phyloP scores from a whole-genome alignment of 2,888 invertebrate species.

The Nemoura dubitans region DNA sequence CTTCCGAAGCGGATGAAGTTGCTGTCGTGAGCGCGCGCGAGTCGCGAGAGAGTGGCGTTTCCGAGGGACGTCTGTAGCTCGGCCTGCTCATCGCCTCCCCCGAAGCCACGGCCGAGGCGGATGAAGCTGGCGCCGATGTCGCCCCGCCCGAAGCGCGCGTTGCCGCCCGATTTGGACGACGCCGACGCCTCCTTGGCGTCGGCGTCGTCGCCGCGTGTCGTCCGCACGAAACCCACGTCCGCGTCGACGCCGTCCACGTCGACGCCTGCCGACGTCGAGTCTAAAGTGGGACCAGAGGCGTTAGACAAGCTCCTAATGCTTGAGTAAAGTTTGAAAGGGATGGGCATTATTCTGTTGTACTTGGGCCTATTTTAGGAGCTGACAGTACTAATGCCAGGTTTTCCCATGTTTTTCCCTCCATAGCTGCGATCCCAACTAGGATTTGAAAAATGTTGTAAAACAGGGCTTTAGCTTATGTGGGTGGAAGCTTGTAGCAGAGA shows the following conservation, averaged over 20 bases:
- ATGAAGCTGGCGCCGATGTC: slow-evolving; percentile 49
- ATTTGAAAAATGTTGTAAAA: too few species aligned
- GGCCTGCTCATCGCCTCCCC: background rate
- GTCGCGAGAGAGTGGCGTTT: slow-evolving; percentile 26
- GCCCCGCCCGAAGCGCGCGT: slow-evolving; percentile 36
- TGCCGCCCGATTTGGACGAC: slow-evolving; percentile 15
- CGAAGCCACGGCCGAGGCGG: slow-evolving; percentile 56
- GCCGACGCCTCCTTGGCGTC: background rate
- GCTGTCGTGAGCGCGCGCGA: slow-evolving; percentile 51
- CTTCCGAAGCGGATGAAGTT: slow-evolving; percentile 55
- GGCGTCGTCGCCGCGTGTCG: slow-evolving; percentile 48
- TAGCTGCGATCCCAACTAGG: too few species aligned
- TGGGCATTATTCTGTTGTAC: too few species aligned
- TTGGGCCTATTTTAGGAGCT: too few species aligned
- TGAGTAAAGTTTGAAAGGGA: too few species aligned
- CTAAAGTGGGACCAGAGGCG: background rate
- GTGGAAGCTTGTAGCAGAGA: too few species aligned
- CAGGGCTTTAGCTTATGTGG: too few species aligned
- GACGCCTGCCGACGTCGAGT: background rate
- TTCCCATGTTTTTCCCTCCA: too few species aligned
- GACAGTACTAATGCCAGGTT: too few species aligned
- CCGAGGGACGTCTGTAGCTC: background rate
- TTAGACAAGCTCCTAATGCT: background rate
- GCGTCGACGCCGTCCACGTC: background rate
- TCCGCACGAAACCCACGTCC: slow-evolving; percentile 50